These are phyloP conservation scores for Oncorhynchus mykiss DNA, from an alignment of 2,113 vertebrate species.

Conservation along the genomic window DNA sequence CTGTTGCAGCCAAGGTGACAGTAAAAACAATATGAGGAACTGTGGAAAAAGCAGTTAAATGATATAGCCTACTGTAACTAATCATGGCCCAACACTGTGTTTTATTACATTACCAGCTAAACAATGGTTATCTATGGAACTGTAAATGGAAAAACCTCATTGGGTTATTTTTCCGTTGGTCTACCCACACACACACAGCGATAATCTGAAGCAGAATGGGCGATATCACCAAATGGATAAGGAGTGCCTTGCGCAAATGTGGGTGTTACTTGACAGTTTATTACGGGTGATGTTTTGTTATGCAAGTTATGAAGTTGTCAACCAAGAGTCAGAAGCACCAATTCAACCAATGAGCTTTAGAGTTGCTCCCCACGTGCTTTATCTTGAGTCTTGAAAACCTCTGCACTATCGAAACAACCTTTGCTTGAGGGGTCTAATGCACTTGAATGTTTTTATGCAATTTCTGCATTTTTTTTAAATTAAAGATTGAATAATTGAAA, in stretches of 20 bases:
- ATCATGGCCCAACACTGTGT: not conserved
- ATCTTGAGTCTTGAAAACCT: too few species aligned
- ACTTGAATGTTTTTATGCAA: conserved; percentile 52
- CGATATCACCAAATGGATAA: too few species aligned
- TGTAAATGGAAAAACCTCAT: not conserved
- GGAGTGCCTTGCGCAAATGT: too few species aligned
- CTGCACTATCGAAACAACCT: not conserved
- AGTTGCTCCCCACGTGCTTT: too few species aligned
- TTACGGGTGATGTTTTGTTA: too few species aligned
- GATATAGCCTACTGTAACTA: not conserved
- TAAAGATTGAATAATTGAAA: conserved; percentile 49
- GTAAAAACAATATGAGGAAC: conserved; percentile 9
- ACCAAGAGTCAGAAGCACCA: too few species aligned
- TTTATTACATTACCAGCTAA: conserved; percentile 13
- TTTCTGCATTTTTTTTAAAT: conserved; percentile 43
- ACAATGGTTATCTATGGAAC: conserved; percentile 4
- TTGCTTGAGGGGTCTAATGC: conserved; percentile 8
- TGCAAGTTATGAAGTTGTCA: too few species aligned
- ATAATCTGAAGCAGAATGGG: too few species aligned
- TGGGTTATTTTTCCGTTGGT: not conserved
- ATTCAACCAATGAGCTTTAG: too few species aligned
- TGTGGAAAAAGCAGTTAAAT: conserved; percentile 22
- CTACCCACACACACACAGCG: too few species aligned
- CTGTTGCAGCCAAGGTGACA: not conserved
- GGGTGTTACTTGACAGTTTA: too few species aligned